Evolutionary conservation across 2,888 invertebrate species (phyloP).

Genomic region (Aproaerema taeniolella): DNA sequence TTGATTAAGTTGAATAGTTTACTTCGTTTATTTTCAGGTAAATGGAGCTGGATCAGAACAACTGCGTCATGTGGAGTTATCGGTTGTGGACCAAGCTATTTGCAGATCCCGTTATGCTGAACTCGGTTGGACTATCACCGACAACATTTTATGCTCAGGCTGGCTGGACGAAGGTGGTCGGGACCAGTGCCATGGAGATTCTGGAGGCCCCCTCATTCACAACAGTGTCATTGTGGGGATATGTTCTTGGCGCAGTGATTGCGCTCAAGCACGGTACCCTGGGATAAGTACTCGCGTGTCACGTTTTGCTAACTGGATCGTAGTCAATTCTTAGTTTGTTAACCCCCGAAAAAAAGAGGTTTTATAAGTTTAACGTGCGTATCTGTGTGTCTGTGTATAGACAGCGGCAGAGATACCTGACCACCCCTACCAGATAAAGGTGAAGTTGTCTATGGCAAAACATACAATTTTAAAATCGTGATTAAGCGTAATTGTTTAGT

Average conservation of each 20-base stretch:
- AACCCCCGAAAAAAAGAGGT: too few relatives aligned
- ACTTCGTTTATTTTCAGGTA: too few relatives aligned
- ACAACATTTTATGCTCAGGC: slow-evolving; percentile 39
- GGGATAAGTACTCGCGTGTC: slow-evolving; percentile 45
- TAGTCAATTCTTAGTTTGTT: slow-evolving; percentile 32
- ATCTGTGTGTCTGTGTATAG: too few relatives aligned
- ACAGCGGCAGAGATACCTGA: too few relatives aligned
- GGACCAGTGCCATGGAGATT: slow-evolving; percentile 54
- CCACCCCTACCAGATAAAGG: too few relatives aligned
- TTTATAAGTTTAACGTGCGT: too few relatives aligned
- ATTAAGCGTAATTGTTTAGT: too few relatives aligned
- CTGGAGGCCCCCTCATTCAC: slow-evolving; percentile 46
- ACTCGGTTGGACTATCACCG: slow-evolving; percentile 27
- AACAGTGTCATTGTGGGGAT: slow-evolving; percentile 39
- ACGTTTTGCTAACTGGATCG: slow-evolving; percentile 37
- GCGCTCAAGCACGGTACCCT: slow-evolving; percentile 34
- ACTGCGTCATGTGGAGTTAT: slow-evolving; percentile 38
- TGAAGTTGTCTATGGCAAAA: too few relatives aligned
- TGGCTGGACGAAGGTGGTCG: slow-evolving; percentile 49
- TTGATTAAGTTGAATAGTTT: too few relatives aligned
- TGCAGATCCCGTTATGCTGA: slow-evolving; percentile 32
- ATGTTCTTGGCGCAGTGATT: slow-evolving; percentile 37
- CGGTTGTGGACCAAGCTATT: slow-evolving; percentile 30
- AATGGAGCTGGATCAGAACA: slow-evolving; percentile 30
- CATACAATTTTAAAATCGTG: too few relatives aligned